Conservation (phyloP, 2,888 invertebrate species). For the Chrysodeixis includens region DNA sequence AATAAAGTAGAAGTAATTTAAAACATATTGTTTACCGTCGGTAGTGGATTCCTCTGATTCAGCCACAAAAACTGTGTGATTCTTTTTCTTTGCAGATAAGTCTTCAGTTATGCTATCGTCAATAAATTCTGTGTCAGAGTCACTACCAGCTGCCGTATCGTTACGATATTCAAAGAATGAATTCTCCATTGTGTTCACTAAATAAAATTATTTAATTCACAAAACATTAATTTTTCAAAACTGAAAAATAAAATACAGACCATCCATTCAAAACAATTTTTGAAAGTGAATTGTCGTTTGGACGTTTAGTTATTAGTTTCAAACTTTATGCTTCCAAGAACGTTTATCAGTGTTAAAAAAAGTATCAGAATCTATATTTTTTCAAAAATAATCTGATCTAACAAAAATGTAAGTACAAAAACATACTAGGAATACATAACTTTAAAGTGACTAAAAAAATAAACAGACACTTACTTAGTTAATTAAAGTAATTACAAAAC, state of each 20-base stretch:
- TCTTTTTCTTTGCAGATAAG: constrained; percentile 72
- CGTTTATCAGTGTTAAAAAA: too few relatives aligned
- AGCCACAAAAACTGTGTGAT: constrained; percentile 78
- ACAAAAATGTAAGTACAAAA: too few relatives aligned
- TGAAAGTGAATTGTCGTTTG: constrained; percentile 65
- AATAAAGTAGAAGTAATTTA: too few relatives aligned
- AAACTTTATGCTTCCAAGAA: too few relatives aligned
- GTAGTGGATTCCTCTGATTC: constrained; percentile 80
- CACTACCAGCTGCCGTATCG: constrained; percentile 68
- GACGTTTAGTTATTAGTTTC: constrained; percentile 58
- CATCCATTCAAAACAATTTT: constrained; percentile 59
- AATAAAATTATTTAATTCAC: constrained; percentile 21
- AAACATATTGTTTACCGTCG: constrained; percentile 68
- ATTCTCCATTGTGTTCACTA: constrained; percentile 72
- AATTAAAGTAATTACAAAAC: neutral
- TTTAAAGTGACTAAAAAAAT: too few relatives aligned
- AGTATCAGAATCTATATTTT: too few relatives aligned
- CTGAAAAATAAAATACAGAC: constrained; percentile 39
- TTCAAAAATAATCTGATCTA: too few relatives aligned
- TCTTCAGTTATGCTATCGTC: constrained; percentile 75
- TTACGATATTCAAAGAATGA: constrained; percentile 84
- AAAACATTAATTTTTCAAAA: constrained; percentile 29
- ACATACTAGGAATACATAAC: too few relatives aligned
- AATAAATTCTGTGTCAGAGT: constrained; percentile 78
- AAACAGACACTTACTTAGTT: neutral